Evolutionary conservation across 2,113 vertebrate species (phyloP), one percentile per base, ranked within the genome.

Genomic region (Condylura cristata): DNA sequence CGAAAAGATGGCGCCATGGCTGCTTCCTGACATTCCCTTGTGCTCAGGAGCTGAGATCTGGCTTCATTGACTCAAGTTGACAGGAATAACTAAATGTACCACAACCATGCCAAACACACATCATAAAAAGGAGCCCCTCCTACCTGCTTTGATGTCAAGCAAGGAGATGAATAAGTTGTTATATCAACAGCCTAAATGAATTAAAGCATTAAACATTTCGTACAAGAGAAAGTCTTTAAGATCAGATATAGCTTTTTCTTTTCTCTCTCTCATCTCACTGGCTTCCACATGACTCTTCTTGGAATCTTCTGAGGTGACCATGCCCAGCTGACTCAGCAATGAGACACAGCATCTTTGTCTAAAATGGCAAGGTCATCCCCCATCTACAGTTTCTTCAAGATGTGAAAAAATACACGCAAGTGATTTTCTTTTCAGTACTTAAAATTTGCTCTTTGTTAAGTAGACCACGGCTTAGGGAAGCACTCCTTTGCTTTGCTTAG

Each of bases 391-490:
- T 30, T 18, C 37, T 88, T 66, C 17, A 37, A 46, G 18, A 75
- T 90, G 85, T 58, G 28, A 41, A 68, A 8, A 88, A 51, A 66
- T 17, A 44, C 9, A 37, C 1, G 7, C 16, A 72, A 6, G 10
- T 11, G 4, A 20, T 41, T 86, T 94, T 86, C 63, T 65, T 74
- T 17, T 66, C 17, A n/a, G 56, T 79, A n/a, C 44, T 30, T 72
- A 58, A 68, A 61, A 51, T 6, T 18, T n/a, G 5, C 24, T 81
- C 8, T 65, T 18, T 8, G 51, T 14, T 80, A 76, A 94, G 26
- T 20, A 88, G 56, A 72, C 12, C 28, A 56, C 16, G 75, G 39
- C 9, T 89, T 39, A 86, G 68, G 63, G 71, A 86, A 83, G 74
- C 12, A 63, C 28, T 51, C 9, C 61, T 44, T 89, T 94, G 44